Evolutionary conservation across 2,797 vertebrate species (phyloP).

Genomic region (Microchirus variegatus): DNA sequence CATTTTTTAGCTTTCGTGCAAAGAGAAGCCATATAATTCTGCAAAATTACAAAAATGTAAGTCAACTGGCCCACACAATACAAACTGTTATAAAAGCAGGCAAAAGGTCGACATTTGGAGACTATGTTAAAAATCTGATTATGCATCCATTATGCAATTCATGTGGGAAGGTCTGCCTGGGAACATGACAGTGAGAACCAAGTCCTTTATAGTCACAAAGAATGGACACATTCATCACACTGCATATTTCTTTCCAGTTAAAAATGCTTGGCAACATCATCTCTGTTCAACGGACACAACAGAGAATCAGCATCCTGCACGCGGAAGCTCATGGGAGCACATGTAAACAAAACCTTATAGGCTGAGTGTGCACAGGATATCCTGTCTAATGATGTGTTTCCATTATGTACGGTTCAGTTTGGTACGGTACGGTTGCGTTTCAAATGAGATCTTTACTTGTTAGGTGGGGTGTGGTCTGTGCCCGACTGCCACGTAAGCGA

Average conservation of each 20-base stretch:
- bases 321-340: slow-evolving; percentile 24
- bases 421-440: too few relatives aligned
- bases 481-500: too few relatives aligned
- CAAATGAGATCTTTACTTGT: too few relatives aligned
- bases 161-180: slow-evolving; percentile 66
- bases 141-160: slow-evolving; percentile 58
- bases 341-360: slow-evolving; percentile 1
- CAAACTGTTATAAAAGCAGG: slow-evolving; percentile 47
- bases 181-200: slow-evolving; percentile 51
- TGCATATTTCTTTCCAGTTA: slow-evolving; percentile 45
- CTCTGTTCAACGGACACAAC: slow-evolving; percentile 41
- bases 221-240: slow-evolving; percentile 67
- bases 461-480: too few relatives aligned
- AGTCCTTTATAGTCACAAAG: slow-evolving; percentile 53
- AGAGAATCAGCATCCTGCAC: slow-evolving; percentile 45
- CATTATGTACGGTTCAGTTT: too few relatives aligned
- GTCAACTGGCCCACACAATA: slow-evolving; percentile 31
- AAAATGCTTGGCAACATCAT: slow-evolving; percentile 46
- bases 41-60: slow-evolving; percentile 22
- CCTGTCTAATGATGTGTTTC: too few relatives aligned
- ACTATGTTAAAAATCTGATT: slow-evolving; percentile 66
- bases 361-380: not conserved
- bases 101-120: slow-evolving; percentile 57
- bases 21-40: slow-evolving; percentile 14
- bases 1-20: not conserved